Evolutionary conservation across 2,797 vertebrate genomes (phyloP), one percentile per base, ranked within the genome.

Genomic region (Sebastes minor): DNA sequence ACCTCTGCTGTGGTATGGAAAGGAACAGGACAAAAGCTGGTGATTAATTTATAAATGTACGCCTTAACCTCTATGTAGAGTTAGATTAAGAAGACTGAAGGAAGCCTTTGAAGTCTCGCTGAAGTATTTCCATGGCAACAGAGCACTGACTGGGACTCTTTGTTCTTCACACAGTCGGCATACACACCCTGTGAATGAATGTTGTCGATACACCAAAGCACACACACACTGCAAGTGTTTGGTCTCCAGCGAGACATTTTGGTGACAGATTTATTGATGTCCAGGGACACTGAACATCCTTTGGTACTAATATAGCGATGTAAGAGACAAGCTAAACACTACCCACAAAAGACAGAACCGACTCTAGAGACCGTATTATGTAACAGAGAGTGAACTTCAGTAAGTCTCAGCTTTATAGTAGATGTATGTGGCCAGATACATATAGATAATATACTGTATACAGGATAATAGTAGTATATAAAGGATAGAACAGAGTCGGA

Each of bases 111-210:
- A 91, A 84, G 80, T 83, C 64, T 69, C 1, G 20, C 71, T 71
- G 57, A 86, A 75, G 78, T 35, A 46, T 90, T 74, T 75, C 85
- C 85, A 88, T 90, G 79, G 85, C 57, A 92, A 89, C 89, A 28
- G 38, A 74, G 73, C 72, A 10, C 32, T 59, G 59, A 91, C 78
- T 81, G 76, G 52, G 79, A 74, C 59, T 62, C 85, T 86, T 83
- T 90, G 82, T 89, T 80, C 78, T 66, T 53, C 10, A 53, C 68
- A 28, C 76, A 63, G 59, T 78, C 76, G 33, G 78, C 74, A 59
- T 22, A 20, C 76, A 67, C 75, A 69, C 20, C 38, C 74, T 49
- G 71, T 84, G 68, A 82, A 81, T 69, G 49, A 80, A 52, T 46
- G 80, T 62, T 74, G 74, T 74, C 11, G 12, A 62, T 49, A 67